Conservation (phyloP, 1,140 invertebrate species). For the Adelges cooleyi region DNA sequence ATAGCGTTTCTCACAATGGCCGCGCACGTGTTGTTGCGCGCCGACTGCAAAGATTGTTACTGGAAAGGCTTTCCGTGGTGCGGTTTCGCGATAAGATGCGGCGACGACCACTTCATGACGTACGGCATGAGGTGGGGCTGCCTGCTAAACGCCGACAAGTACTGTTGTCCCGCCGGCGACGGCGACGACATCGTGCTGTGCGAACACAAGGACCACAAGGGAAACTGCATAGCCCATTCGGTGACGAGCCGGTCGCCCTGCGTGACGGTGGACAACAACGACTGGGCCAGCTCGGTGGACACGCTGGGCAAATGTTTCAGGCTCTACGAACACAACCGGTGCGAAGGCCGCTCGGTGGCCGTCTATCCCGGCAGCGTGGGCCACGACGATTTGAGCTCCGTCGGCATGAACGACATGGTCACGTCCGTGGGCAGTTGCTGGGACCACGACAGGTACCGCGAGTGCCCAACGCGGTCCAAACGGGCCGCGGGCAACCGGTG, state of each 20-base stretch:
- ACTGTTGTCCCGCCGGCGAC: neutral
- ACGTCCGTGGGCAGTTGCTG: neutral
- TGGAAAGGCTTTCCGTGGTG: neutral
- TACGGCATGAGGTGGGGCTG: neutral
- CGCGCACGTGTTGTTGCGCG: no score
- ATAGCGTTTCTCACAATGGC: no score
- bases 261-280: neutral
- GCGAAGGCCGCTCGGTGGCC: neutral
- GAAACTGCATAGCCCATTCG: neutral
- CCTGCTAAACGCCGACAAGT: neutral
- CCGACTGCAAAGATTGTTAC: neutral
- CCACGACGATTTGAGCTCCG: neutral
- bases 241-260: neutral
- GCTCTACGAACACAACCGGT: neutral
- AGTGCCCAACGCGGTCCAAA: neutral
- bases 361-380: neutral
- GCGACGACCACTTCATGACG: neutral
- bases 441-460: neutral
- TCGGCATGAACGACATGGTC: neutral
- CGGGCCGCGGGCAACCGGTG: neutral
- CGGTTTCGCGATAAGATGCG: neutral
- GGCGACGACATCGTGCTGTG: neutral
- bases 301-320: neutral
- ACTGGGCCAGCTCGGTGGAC: neutral
- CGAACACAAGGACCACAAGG: neutral